Base-by-base conservation (phyloP, 1,140 invertebrate genomes). In the Sminthurides bifidus region DNA sequence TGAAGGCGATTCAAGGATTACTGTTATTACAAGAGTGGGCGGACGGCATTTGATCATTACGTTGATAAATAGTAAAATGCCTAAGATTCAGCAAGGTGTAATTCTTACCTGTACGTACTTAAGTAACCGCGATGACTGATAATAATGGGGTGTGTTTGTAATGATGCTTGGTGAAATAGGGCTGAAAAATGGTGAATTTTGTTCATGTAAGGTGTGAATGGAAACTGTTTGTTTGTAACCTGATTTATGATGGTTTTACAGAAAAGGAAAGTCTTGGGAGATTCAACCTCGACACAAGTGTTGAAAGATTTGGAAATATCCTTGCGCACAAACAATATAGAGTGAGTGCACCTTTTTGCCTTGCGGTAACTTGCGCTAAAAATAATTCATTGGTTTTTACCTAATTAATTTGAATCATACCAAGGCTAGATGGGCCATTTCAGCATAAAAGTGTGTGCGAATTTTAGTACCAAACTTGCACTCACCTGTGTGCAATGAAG, bases 241-340 rank as follows among this genome's bases (percentile, higher is more conserved):
- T 41, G 37, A 26, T 23, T 41, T 43, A 24, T 40, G n/a, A 33
- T 50, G 30, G 73, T 84, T 86, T 51, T n/a, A n/a, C 81, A 94
- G 87, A 93, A 92, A 80, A 78, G 92, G 70, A 96, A 96, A 81
- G 88, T 92, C 78, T 83, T 97, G 19, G 89, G 90, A 35, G 92
- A 96, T 70, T 90, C 92, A 10, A 97, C 93, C 43, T 98, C 94
- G 21, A 98, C 95, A 23, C 92, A 97, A 79, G 91, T 98, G 57
- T 76, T 98, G 27, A 79, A 93, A 68, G 94, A 98, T 76, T 77
- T 99, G 64, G 94, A 98, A 77, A 98, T 98, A 68, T 98, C 95
- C 10, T 74, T 99, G 52, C 79, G 95, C 65, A 98, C 95, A 41
- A 98, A 98, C 77, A 90, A 95, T 71, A 98, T 99, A 68, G 94